A percentile compares a stretch with the other conserved stretches of the same genome.
Evolutionary conservation across 2,797 vertebrate genomes (phyloP).

Genomic region (Euthynnus affinis): DNA sequence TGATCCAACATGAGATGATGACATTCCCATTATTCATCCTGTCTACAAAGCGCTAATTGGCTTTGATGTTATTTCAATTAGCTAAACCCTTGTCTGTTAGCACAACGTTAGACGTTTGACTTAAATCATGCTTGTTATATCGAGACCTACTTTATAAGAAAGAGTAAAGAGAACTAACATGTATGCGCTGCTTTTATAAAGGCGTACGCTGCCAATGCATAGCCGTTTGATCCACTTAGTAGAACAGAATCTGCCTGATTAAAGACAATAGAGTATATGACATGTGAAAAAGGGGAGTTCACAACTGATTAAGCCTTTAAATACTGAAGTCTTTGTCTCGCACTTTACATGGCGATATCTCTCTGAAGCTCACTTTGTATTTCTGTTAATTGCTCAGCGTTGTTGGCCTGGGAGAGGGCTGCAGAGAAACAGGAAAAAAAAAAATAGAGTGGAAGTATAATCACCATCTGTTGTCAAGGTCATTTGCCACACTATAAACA

Average conservation of each 20-base stretch:
- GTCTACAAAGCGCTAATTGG: background rate
- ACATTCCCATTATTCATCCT: background rate
- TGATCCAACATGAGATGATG: too few relatives aligned
- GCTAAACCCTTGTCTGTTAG: background rate
- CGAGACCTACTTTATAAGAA: too few relatives aligned
- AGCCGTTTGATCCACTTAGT: background rate
- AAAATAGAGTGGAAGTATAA: slow-evolving; percentile 51
- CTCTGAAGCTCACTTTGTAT: slow-evolving; percentile 32
- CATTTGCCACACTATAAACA: slow-evolving; percentile 76
- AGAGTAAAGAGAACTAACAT: too few relatives aligned
- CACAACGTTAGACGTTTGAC: too few relatives aligned
- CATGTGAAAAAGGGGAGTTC: slow-evolving; percentile 14
- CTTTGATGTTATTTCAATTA: background rate
- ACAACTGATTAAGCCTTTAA: slow-evolving; percentile 17
- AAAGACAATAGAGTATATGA: background rate
- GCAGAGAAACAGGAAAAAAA: slow-evolving; percentile 23
- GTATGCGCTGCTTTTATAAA: background rate
- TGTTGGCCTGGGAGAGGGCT: slow-evolving; percentile 42
- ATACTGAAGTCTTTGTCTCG: slow-evolving; percentile 3
- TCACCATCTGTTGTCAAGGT: slow-evolving; percentile 85
- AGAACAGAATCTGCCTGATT: slow-evolving; percentile 3
- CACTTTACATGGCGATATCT: slow-evolving; percentile 16
- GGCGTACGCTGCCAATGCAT: background rate
- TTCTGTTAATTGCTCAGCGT: slow-evolving; percentile 55
- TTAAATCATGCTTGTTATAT: too few relatives aligned